Conservation (phyloP, 2,888 invertebrate species). For the Erpobdella octoculata region DNA sequence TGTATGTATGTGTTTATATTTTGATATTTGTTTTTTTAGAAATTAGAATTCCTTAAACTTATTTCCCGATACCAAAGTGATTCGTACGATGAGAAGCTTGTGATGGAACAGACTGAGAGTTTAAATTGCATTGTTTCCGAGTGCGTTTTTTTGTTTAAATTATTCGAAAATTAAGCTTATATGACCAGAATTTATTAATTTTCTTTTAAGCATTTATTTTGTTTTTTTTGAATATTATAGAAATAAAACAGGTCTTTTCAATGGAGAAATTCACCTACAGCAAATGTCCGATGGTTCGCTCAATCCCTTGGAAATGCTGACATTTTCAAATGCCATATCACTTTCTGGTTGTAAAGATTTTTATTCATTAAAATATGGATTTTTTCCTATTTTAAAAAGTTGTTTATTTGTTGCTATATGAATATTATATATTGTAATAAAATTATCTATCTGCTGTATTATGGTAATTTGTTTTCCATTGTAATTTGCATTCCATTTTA, state of each 20-base stretch:
- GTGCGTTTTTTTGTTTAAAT: conserved; percentile 16
- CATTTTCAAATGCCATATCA: conserved; percentile 87
- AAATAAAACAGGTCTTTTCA: neutral
- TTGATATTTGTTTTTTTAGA: conserved; percentile 22
- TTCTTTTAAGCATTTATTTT: neutral
- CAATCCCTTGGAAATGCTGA: conserved; percentile 68
- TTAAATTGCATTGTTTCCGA: conserved; percentile 62
- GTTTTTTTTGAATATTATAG: neutral
- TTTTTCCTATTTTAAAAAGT: too few species aligned
- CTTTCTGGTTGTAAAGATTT: conserved; percentile 69
- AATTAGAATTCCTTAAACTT: conserved; percentile 40
- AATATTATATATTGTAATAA: too few species aligned
- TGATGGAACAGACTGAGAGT: conserved; percentile 71
- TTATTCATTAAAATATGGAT: too few species aligned
- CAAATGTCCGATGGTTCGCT: neutral
- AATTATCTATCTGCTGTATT: neutral
- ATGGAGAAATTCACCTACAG: conserved; percentile 23
- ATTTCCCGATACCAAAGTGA: conserved; percentile 31
- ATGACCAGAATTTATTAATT: neutral
- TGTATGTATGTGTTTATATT: neutral
- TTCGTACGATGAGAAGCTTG: conserved; percentile 62
- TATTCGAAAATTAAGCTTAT: neutral
- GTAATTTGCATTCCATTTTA: neutral
- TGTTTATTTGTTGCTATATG: too few species aligned
- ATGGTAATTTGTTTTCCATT: neutral